A percentile compares a stretch with the other conserved stretches of the same genome.
Conservation (phyloP, 1,140 invertebrate species). For the Dendrolimus kikuchii region DNA sequence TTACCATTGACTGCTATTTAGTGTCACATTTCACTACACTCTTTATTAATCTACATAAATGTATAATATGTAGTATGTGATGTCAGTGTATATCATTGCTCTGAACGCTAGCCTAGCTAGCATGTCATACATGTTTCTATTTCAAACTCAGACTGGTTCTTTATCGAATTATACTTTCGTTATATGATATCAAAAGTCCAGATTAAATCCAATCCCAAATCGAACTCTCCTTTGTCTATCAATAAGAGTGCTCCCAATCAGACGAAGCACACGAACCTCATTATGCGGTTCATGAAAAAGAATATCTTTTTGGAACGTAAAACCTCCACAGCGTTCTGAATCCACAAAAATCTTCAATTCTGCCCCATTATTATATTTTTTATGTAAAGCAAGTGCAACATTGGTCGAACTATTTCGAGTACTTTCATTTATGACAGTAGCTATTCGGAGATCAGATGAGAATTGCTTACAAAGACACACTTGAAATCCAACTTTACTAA, state of each 20-base stretch:
- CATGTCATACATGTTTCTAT: no score
- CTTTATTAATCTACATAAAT: no score
- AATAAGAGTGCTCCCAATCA: conserved; percentile 47
- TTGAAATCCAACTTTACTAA: conserved; percentile 44
- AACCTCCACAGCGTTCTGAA: conserved; percentile 49
- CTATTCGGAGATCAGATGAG: conserved; percentile 40
- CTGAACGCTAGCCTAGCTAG: no score
- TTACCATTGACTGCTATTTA: no score
- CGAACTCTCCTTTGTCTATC: conserved; percentile 45
- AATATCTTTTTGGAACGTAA: conserved; percentile 51
- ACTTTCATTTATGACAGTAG: conserved; percentile 43
- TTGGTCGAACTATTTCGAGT: conserved; percentile 22
- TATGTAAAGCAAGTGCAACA: conserved; percentile 48
- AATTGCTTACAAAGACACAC: conserved; percentile 52
- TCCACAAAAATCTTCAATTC: conserved; percentile 59
- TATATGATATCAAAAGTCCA: conserved; percentile 45
- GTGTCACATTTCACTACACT: no score
- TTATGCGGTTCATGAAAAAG: conserved; percentile 38
- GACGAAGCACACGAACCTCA: conserved; percentile 36
- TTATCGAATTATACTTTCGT: not conserved
- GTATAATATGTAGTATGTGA: no score
- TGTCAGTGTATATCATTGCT: no score
- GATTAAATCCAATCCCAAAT: conserved; percentile 53
- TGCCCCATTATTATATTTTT: conserved; percentile 39
- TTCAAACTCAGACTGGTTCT: no score